A percentile compares a stretch with the other conserved stretches of the same genome.
Evolutionary conservation across 2,888 invertebrate species (phyloP).

Genomic region (Pseudococcus longispinus): DNA sequence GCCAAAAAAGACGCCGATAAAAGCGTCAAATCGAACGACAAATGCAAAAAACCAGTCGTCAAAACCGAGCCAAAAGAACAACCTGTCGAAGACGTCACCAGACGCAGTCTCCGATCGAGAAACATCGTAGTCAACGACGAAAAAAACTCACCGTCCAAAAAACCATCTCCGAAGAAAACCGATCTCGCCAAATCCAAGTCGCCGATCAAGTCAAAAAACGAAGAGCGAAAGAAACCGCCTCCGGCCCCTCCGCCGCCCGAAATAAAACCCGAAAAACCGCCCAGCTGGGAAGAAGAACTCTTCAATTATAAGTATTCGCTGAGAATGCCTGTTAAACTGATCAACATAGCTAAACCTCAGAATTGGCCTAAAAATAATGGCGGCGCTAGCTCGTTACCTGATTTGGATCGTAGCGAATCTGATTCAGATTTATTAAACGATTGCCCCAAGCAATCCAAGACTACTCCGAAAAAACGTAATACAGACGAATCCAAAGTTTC

Average conservation of each 20-base stretch:
- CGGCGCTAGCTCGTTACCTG: slow-evolving; percentile 77
- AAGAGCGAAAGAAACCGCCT: slow-evolving; percentile 7
- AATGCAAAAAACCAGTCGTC: not conserved
- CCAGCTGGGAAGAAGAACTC: slow-evolving; percentile 84
- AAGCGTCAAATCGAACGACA: not conserved
- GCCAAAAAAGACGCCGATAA: not conserved
- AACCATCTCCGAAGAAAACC: not conserved
- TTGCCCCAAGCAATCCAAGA: not conserved
- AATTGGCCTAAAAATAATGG: slow-evolving; percentile 61
- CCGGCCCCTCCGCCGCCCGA: not conserved
- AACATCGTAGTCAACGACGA: slow-evolving; percentile 37
- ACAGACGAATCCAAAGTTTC: slow-evolving; percentile 47
- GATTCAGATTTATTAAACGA: slow-evolving; percentile 48
- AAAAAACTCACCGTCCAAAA: not conserved
- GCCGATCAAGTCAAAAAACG: slow-evolving; percentile 60
- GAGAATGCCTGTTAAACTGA: slow-evolving; percentile 81
- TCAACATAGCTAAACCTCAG: slow-evolving; percentile 62
- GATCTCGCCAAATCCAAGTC: not conserved
- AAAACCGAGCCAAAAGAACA: slow-evolving; percentile 35
- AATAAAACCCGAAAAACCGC: slow-evolving; percentile 61
- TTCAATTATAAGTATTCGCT: slow-evolving; percentile 82
- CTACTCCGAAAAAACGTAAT: slow-evolving; percentile 42
- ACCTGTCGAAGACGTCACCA: slow-evolving; percentile 44
- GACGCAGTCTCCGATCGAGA: slow-evolving; percentile 41
- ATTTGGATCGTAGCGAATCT: slow-evolving; percentile 67